Base-by-base conservation (phyloP, 1,140 invertebrate species). In the Galleria mellonella region DNA sequence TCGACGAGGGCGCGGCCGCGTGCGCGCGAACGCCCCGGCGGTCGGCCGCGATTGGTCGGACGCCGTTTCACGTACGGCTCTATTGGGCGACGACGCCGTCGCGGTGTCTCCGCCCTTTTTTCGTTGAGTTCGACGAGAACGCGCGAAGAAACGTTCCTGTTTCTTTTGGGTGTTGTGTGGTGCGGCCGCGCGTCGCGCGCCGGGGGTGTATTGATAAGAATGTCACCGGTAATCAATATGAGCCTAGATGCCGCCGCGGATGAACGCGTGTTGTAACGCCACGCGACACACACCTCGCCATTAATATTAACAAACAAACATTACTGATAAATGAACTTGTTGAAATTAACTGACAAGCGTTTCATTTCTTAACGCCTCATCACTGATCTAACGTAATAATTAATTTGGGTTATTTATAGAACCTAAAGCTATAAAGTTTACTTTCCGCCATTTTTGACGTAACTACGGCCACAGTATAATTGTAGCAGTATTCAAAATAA, bases 161-260 rank as follows among this genome's bases (percentile, higher is more conserved):
- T 84, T 81, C 81, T 82, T 84, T 82, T 81, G 72, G 72, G 62
- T 65, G 72, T 66, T 57, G 65, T 71, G 76, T 61, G 64, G 64
- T 50, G 65, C 72, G 79, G 77, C 59, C 72, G 64, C 68, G 73
- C 69, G 65, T 76, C 17, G 17, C 6, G 17, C 17, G 40, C 37
- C 60, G 56, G 78, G 86, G 85, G 81, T 82, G 84, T 86, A 87
- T 86, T 87, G 88, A 88, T 88, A 87, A 88, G 86, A 88, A 89
- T 89, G 88, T 89, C 88, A 88, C 88, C 83, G 78, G 74, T 79
- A 88, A 88, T 89, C 88, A 84, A 87, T 87, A 87, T 77, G 64
- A 64, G 56, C 51, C 54, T 58, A 62, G 67, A 61, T 54, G 55
- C 64, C 55, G 67, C 51, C 37, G 36, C 14, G 41, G 38, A 49